These are phyloP conservation scores for Megalopta genalis DNA, from an alignment of 1,140 invertebrate species.

Conservation along the genomic window DNA sequence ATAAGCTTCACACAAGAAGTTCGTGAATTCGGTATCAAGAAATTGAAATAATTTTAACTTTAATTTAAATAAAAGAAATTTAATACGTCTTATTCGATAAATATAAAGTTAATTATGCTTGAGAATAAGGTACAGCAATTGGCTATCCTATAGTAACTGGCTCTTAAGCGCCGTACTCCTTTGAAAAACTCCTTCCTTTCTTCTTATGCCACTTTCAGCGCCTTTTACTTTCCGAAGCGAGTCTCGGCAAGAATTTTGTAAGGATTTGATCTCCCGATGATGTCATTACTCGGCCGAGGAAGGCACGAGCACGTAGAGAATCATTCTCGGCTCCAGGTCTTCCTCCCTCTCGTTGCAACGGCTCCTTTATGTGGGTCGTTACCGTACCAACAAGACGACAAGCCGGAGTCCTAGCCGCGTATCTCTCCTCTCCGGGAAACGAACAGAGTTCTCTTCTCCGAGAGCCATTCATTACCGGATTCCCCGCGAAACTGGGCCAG, in stretches of 20 bases:
- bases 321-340: neutral
- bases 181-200: neutral
- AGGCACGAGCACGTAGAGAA: conserved; percentile 1
- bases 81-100: no score
- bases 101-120: no score
- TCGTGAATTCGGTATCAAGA: no score
- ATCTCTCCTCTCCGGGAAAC: neutral
- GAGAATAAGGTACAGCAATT: no score
- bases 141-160: no score
- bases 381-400: neutral
- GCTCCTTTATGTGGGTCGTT: conserved; percentile 2
- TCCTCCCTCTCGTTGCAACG: neutral
- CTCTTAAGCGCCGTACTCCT: neutral
- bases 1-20: no score
- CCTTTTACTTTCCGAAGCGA: neutral
- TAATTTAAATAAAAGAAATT: no score
- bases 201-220: neutral
- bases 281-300: neutral
- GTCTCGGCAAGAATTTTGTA: neutral
- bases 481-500: conserved; percentile 2
- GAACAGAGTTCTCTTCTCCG: neutral
- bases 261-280: conserved; percentile 5
- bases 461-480: conserved; percentile 28
- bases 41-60: no score
- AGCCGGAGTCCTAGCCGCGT: neutral